Base-by-base conservation (phyloP, 2,113 vertebrate genomes). In the Nannospalax galili region DNA sequence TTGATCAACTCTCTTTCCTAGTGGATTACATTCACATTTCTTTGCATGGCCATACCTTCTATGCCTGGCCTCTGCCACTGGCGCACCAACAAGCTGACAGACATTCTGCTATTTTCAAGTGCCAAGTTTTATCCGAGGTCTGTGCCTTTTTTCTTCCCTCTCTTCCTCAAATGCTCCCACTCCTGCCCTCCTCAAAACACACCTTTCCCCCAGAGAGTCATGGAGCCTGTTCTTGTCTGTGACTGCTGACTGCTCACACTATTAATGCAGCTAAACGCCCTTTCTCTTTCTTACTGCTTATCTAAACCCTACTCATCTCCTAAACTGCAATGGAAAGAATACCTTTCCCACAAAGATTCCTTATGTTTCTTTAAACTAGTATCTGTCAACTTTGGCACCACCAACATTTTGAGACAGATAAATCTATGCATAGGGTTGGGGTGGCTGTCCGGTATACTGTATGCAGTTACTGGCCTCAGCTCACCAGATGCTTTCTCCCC, bases 271-370 rank as follows among this genome's bases (percentile, higher is more conserved):
- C 1, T 67, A n/a, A 85, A 80, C 5, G 24, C 60, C 30, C 37
- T 24, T 69, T 58, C 48, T 28, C 35, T 28, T 81, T 48, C 65
- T 17, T 81, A 62, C 56, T 67, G 40, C 42, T 90, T 65, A 79
- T 42, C 60, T 81, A 40, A 73, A 45, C 37, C 64, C n/a, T 52
- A 70, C 37, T 69, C 14, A 79, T 16, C 32, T 42, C 60, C n/a
- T 65, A 92, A 96, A 22, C 37, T 75, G 40, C 42, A 87, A 37
- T 32, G 52, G 3, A 92, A 90, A 75, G 35, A 40, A 56, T 9
- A 64, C 14, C 24, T 70, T 90, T 92, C 48, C 75, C 85, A 87
- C n/a, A 69, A 92, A 91, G 64, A 52, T 15, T 89, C 82, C 75
- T 74, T 24, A 32, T 81, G 45, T 70, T 93, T 88, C 67, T 91